Base-by-base conservation (phyloP, 2,113 vertebrate genomes). In the Alosa alosa region DNA sequence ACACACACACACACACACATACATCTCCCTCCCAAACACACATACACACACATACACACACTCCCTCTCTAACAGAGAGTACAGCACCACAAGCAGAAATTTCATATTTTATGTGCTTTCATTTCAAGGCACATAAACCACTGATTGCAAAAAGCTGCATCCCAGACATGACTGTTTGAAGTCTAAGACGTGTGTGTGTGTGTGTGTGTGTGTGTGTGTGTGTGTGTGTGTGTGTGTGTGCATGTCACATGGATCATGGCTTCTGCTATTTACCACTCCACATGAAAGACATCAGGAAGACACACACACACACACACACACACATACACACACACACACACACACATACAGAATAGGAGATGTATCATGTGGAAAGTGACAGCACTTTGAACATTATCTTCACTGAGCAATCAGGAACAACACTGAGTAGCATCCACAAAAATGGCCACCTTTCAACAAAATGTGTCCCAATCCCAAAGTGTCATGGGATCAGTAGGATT, bases 81-180 rank as follows among this genome's bases (percentile, higher is more conserved):
- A 75, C 68, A 75, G 68, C 68, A 45, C 68, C 72, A 83, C 36
- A 86, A 47, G 45, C 41, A 87, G 60, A 85, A 47, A 45, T 78
- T 85, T 50, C 84, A 87, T 88, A 85, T 83, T 90, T 47, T 83
- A 87, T 87, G 87, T 60, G 85, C 81, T 81, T 92, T 89, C 50
- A 88, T 87, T 91, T 90, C 22, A 91, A 85, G 86, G 82, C 81
- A 84, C 86, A 88, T 78, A 85, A 89, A 89, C 83, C 41, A 22
- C 83, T 86, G 89, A 92, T 90, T 91, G 72, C 83, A 85, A 87
- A 91, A 90, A 88, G 87, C 87, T 89, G 89, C 86, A 46, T 81
- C 50, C 0, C 25, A 84, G 84, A 86, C 52, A 52, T 41, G 50
- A 81, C 78, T 68, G 64, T 90, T 84, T 88, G 81, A 87, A 86